Percentiles rank a stretch among this genome's conserved stretches.
Evolutionary conservation across 2,113 vertebrate genomes (phyloP).

Genomic region (Archilochus colubris): DNA sequence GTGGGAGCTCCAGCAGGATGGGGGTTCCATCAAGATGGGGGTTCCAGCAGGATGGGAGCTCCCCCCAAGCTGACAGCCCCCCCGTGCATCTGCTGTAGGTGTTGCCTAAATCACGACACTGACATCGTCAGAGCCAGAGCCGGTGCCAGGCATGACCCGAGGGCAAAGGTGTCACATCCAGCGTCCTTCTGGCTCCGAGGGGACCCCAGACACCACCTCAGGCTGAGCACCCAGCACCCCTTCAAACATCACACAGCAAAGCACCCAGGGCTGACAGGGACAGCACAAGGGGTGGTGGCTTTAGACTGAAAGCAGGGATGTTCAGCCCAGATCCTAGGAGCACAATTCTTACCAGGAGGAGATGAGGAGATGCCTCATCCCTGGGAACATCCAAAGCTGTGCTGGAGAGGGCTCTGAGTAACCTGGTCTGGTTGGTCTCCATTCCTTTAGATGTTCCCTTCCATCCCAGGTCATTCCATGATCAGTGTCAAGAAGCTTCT

Average conservation of each 20-base stretch:
- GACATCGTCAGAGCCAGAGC: background rate
- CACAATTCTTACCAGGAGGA: too few relatives aligned
- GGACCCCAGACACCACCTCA: background rate
- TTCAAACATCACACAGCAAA: background rate
- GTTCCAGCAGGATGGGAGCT: fast-evolving
- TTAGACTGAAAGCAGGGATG: too few relatives aligned
- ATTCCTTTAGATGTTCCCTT: too few relatives aligned
- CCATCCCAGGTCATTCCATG: too few relatives aligned
- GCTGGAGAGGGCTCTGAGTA: too few relatives aligned
- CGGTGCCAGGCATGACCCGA: background rate
- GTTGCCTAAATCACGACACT: background rate
- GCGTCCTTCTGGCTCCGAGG: background rate
- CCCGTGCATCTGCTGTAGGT: background rate
- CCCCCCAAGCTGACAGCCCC: background rate
- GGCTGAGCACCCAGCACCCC: background rate
- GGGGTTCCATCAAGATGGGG: fast-evolving
- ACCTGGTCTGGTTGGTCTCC: too few relatives aligned
- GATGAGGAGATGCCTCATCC: too few relatives aligned
- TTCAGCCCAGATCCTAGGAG: too few relatives aligned
- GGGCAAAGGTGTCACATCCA: background rate
- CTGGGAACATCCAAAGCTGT: too few relatives aligned
- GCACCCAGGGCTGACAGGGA: too few relatives aligned
- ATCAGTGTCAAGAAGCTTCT: too few relatives aligned
- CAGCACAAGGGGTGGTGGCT: too few relatives aligned
- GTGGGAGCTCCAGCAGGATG: background rate